phyloP scores from a whole-genome alignment of 1,140 invertebrate species.

The Asobara japonica region DNA sequence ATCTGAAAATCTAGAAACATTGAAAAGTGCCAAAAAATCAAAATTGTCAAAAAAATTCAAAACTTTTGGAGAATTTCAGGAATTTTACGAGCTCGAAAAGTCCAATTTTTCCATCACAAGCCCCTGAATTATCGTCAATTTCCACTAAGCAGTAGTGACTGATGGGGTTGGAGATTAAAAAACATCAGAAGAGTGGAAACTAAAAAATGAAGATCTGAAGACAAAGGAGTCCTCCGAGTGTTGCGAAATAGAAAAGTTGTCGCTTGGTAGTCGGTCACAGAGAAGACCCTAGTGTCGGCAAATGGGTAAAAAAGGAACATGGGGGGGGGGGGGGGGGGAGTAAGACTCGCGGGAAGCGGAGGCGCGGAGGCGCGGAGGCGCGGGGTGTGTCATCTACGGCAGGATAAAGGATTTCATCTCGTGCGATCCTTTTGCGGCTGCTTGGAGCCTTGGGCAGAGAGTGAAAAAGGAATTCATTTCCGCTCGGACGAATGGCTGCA shows the following conservation, averaged over 20 bases:
- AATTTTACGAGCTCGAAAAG: too few relatives aligned
- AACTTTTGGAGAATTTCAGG: neutral
- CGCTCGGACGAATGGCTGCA: constrained; percentile 4
- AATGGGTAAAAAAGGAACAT: neutral
- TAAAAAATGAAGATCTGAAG: constrained; percentile 3
- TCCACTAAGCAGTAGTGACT: neutral
- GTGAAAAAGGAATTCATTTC: constrained; percentile 23
- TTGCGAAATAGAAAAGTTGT: constrained; percentile 20
- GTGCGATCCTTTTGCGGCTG: constrained; percentile 17
- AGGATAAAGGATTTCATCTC: constrained; percentile 30
- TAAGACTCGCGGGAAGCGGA: neutral
- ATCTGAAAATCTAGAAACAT: neutral
- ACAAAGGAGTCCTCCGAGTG: constrained; percentile 8
- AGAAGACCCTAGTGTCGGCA: neutral
- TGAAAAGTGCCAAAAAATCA: too few relatives aligned
- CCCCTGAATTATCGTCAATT: neutral
- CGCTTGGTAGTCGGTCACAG: constrained; percentile 8
- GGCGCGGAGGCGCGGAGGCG: neutral
- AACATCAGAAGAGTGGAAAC: neutral
- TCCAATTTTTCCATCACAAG: too few relatives aligned
- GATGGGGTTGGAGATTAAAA: neutral
- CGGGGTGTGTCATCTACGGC: constrained; percentile 9
- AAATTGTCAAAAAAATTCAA: too few relatives aligned
- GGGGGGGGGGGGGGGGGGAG: neutral
- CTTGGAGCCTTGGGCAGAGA: neutral